Evolutionary conservation across 2,888 invertebrate species (phyloP).

Genomic region (Drosophila testacea): DNA sequence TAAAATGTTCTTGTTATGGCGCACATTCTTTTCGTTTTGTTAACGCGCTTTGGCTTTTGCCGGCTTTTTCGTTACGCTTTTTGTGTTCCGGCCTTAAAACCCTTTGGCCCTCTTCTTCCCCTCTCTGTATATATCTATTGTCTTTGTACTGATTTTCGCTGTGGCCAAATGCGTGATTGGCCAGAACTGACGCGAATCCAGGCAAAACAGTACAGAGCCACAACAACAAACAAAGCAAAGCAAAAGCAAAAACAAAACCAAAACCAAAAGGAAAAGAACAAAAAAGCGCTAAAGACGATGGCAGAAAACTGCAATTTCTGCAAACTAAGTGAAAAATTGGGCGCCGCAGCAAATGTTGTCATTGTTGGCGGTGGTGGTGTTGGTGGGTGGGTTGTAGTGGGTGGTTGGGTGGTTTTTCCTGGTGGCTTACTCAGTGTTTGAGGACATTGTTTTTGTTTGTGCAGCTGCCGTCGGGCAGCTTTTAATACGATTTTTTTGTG

Average conservation of each 20-base stretch:
- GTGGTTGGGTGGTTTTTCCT: conserved; percentile 11
- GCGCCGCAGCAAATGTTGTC: conserved; percentile 57
- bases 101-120: not conserved
- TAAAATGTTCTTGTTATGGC: conserved; percentile 1
- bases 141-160: conserved; percentile 40
- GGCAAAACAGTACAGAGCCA: conserved; percentile 35
- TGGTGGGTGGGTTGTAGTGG: conserved; percentile 8
- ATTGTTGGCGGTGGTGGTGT: conserved; percentile 43
- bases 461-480: conserved; percentile 50
- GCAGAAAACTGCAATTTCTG: conserved; percentile 52
- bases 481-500: conserved; percentile 58
- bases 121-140: conserved; percentile 15
- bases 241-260: conserved; percentile 28
- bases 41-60: conserved; percentile 35
- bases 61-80: conserved; percentile 42
- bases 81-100: conserved; percentile 44
- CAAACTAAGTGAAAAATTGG: conserved; percentile 64
- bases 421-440: conserved; percentile 12
- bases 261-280: conserved; percentile 33
- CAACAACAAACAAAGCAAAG: conserved; percentile 43
- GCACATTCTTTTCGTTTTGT: conserved; percentile 16
- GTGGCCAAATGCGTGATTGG: conserved; percentile 74
- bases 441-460: conserved; percentile 54
- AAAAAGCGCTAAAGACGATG: conserved; percentile 31
- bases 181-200: conserved; percentile 45